Evolutionary conservation across 2,888 invertebrate species (phyloP), one percentile per base, ranked within the genome.

Genomic region (Protodeltote pygarga): DNA sequence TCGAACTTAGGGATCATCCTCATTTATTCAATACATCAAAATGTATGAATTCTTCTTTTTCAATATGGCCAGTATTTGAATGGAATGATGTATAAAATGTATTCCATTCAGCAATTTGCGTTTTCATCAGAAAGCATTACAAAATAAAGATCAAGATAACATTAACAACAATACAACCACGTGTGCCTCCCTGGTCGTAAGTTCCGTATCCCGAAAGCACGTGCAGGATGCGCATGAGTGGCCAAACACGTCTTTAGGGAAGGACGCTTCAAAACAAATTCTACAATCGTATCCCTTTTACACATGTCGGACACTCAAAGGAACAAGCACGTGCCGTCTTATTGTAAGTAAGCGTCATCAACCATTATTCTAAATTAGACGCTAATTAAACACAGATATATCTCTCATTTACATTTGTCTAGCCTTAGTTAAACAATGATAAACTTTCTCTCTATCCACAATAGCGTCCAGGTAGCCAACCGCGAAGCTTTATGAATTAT

Each of bases 401-500:
- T 24, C 50, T 13, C 25, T 34, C 48, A 70, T 57, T 37, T 37
- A 59, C 53, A 53, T 63, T 71, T 69, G 60, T 66, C 71, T 62
- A 62, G 29, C 54, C 39, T 40, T 37, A 63, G 46, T 65, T 59
- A 71, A 71, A 66, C 67, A 61, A 69, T 71, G 50, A 55, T 70
- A 60, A 48, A 63, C 69, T 71, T 75, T 76, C 65, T 66, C 64
- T 29, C 20, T 17, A 37, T 38, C 35, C 61, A 71, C 70, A 65
- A 64, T 58, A 69, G 62, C 59, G 50, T 61, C 29, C 45, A 63
- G 71, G 71, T 62, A 72, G 59, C 83, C 65, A 69, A 73, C 66
- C 81, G 77, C 70, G 68, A 77, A 67, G 58, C 53, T 64, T 55
- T 66, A 79, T 79, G 78, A 82, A 83, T 81, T 77, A 77, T 75